Base-by-base conservation (phyloP, 2,888 invertebrate genomes). In the Epinotia brunnichana region DNA sequence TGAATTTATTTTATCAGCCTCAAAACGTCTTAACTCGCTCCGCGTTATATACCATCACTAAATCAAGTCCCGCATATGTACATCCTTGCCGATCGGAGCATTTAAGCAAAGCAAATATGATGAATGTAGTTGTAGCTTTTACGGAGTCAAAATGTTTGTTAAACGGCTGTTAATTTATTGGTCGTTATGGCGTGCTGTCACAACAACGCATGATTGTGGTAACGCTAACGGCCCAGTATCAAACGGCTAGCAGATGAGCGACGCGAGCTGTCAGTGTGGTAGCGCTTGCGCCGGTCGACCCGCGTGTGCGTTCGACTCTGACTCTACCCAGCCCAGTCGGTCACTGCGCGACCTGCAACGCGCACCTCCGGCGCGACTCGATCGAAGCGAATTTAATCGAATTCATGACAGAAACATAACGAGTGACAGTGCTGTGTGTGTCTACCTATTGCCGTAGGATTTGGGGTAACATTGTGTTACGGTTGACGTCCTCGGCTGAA, bases 291-390 rank as follows among this genome's bases (percentile, higher is more conserved):
- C 51, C 75, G 73, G 77, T 80, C 83, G 84, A 85, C 83, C 85
- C 83, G 82, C 82, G 85, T 82, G 76, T 76, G 69, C 74, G 80
- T 79, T 76, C 80, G 78, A 77, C 79, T 75, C 74, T 70, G 73
- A 64, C 64, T 56, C 51, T 17, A 63, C 63, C 29, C 41, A 53
- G 41, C 70, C 82, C 89, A 92, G 91, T 92, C 88, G 85, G 82
- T 80, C 82, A 78, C 83, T 83, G 89, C 86, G 89, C 91, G 91
- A 88, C 83, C 84, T 81, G 84, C 82, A 82, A 90, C 85, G 91
- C 91, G 90, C 91, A 91, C 91, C 82, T 85, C 80, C 76, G 74
- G 80, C 81, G 86, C 82, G 83, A 78, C 78, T 62, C 76, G 76
- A 78, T 79, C 83, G 79, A 84, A 85, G 81, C 86, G 82, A 86